Evolutionary conservation across 92 coral and sea anemone genomes (phyloP).

Genomic region (Actinernus sp.): DNA sequence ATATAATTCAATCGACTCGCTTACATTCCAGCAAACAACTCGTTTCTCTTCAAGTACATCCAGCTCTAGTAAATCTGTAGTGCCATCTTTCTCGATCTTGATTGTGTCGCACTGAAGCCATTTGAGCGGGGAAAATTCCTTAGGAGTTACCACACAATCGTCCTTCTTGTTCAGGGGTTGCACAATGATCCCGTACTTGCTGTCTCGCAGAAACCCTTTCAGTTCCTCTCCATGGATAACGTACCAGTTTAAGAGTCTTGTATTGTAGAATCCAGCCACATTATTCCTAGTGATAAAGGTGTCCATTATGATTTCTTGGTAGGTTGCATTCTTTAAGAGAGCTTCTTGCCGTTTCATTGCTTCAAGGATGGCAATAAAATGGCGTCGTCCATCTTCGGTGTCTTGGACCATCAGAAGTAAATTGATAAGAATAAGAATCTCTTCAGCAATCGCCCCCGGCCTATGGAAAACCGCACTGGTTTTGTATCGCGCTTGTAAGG

Average conservation of each 20-base stretch:
- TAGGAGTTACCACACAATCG: conserved; percentile 47
- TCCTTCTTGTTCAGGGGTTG: conserved; percentile 51
- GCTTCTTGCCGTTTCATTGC: conserved; percentile 36
- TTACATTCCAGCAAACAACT: conserved; percentile 72
- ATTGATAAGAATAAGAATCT: conserved; percentile 32
- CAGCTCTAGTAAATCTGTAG: conserved; percentile 49
- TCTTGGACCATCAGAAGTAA: conserved; percentile 42
- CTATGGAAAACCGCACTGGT: conserved; percentile 19
- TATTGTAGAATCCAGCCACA: conserved; percentile 37
- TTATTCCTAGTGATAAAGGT: conserved; percentile 8
- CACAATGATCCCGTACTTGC: conserved; percentile 39
- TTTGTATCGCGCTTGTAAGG: background rate
- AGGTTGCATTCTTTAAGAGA: conserved; percentile 36
- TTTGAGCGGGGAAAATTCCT: conserved; percentile 8
- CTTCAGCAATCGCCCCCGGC: conserved; percentile 39
- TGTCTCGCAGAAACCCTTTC: conserved; percentile 35
- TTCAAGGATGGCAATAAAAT: conserved; percentile 29
- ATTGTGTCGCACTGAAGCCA: conserved; percentile 31
- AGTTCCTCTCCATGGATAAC: conserved; percentile 48
- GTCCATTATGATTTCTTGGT: conserved; percentile 44
- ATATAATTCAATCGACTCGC: conserved; percentile 38
- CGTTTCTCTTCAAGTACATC: conserved; percentile 53
- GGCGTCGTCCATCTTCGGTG: conserved; percentile 37
- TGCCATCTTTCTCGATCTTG: conserved; percentile 2
- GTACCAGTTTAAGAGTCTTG: conserved; percentile 45